These are phyloP conservation scores for Entosphenus tridentatus DNA, from an alignment of 2,113 vertebrate species.

Conservation along the genomic window DNA sequence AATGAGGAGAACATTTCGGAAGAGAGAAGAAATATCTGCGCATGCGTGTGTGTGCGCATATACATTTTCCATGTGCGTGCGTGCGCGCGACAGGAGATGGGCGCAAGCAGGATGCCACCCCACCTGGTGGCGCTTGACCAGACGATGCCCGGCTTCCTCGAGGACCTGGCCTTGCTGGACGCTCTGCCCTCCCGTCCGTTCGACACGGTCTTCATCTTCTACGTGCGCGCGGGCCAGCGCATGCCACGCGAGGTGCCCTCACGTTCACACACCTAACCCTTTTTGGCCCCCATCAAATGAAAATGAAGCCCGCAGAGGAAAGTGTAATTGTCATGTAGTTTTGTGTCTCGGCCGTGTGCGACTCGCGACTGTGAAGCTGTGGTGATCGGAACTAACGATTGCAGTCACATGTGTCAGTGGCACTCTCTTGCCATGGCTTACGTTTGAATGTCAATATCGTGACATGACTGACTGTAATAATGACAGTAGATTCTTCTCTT, in stretches of 20 bases:
- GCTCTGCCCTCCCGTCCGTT: conserved; percentile 73
- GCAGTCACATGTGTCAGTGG: background rate
- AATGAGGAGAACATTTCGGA: no score
- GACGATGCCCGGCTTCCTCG: conserved; percentile 61
- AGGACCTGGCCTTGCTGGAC: conserved; percentile 76
- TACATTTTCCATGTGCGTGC: no score
- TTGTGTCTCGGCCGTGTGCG: no score
- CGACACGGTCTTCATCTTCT: conserved; percentile 89
- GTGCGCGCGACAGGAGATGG: conserved; percentile 35
- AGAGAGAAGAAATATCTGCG: no score
- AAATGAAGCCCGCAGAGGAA: conserved; percentile 24
- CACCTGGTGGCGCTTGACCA: conserved; percentile 81
- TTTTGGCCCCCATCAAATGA: no score
- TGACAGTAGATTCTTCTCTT: no score
- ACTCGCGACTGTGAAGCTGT: no score
- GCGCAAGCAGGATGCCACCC: conserved; percentile 83
- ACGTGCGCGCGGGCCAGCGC: conserved; percentile 60
- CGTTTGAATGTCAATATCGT: background rate
- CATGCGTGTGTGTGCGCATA: no score
- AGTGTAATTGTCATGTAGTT: conserved; percentile 25
- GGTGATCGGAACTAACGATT: no score
- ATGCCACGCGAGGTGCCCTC: background rate
- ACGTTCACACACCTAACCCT: no score
- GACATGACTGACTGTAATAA: no score
- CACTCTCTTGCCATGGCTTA: background rate